Evolutionary conservation across 2,888 invertebrate species (phyloP).

Genomic region (Trissonchulus latispiculum): DNA sequence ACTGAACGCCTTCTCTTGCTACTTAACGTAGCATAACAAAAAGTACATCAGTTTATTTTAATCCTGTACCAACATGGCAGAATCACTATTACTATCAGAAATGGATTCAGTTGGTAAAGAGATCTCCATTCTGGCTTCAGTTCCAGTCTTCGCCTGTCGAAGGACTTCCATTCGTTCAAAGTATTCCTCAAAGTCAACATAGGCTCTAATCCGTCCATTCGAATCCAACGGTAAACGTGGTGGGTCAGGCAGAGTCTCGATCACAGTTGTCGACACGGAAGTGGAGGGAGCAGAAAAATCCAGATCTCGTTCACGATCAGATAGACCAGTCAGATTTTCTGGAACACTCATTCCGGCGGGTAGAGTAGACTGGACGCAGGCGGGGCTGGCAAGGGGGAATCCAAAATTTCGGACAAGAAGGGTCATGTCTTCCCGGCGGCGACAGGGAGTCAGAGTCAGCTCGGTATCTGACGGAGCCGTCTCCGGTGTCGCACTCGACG

Average conservation of each 20-base stretch:
- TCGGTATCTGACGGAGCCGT: not conserved
- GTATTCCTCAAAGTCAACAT: conserved; percentile 71
- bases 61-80: no score
- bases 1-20: no score
- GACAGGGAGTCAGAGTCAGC: conserved; percentile 31
- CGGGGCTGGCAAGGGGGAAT: conserved; percentile 54
- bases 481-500: not conserved
- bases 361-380: conserved; percentile 51
- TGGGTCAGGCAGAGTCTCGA: conserved; percentile 19
- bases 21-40: no score
- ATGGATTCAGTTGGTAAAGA: no score
- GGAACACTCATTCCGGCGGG: conserved; percentile 30
- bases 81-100: no score
- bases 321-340: not conserved
- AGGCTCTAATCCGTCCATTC: conserved; percentile 62
- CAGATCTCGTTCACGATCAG: not conserved
- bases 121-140: no score
- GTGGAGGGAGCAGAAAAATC: not conserved
- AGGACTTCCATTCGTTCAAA: conserved; percentile 28
- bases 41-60: no score
- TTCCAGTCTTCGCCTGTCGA: no score
- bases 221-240: conserved; percentile 52
- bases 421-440: conserved; percentile 69
- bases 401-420: conserved; percentile 56
- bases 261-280: not conserved